phyloP scores from a whole-genome alignment of 2,113 vertebrate genomes.

The Symphodus melops region DNA sequence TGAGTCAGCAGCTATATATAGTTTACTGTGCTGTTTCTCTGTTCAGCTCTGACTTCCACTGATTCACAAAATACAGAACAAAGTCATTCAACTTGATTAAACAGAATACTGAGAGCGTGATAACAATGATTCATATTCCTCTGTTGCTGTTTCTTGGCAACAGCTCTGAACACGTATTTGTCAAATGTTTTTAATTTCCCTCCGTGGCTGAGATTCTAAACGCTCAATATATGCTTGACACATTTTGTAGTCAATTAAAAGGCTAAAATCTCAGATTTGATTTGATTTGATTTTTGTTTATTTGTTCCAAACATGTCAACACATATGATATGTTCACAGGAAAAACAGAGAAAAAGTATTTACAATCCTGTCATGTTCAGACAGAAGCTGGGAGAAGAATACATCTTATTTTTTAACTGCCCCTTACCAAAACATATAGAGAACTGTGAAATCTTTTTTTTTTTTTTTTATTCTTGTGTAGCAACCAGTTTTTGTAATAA shows the following conservation, averaged over 20 bases:
- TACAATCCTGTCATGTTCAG: too few relatives aligned
- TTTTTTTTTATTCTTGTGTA: not conserved
- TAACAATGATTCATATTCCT: conserved; percentile 8
- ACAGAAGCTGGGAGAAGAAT: too few relatives aligned
- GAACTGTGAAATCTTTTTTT: not conserved
- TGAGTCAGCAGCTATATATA: conserved; percentile 14
- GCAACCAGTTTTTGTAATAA: not conserved
- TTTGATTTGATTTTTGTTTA: too few relatives aligned
- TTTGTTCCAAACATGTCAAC: too few relatives aligned
- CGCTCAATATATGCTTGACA: conserved; percentile 3
- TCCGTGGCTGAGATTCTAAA: conserved; percentile 15
- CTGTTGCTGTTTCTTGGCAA: conserved; percentile 5
- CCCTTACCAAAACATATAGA: not conserved
- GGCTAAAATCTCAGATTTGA: not conserved
- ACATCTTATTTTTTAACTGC: too few relatives aligned
- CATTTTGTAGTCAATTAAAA: not conserved
- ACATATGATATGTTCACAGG: too few relatives aligned
- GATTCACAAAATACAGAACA: conserved; percentile 19
- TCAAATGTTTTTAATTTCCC: conserved; percentile 10
- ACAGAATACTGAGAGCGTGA: not conserved
- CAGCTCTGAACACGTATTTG: conserved; percentile 16
- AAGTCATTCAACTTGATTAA: not conserved
- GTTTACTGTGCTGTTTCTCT: not conserved
- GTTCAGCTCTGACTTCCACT: not conserved
- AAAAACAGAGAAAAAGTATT: too few relatives aligned